Conservation (phyloP, 2,113 vertebrate species). For the Petrocephalus zakoni region DNA sequence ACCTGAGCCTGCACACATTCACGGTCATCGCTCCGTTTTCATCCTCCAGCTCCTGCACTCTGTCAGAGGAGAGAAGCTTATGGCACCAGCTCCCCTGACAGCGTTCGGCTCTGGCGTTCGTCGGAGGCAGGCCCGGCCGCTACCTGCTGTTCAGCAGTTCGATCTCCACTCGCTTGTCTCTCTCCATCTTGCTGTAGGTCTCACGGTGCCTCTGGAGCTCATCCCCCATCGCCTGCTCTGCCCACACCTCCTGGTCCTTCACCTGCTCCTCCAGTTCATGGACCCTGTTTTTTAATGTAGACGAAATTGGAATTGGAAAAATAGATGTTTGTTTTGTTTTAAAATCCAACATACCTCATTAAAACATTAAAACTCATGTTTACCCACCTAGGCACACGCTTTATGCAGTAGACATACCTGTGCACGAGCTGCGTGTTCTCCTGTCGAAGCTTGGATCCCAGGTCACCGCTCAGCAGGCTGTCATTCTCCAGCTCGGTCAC, state of each 20-base stretch:
- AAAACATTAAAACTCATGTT: neutral
- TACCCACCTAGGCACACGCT: neutral
- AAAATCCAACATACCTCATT: neutral
- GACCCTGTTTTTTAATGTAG: slow-evolving; percentile 62
- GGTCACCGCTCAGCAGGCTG: slow-evolving; percentile 77
- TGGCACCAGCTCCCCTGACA: slow-evolving; percentile 1
- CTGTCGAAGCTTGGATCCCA: slow-evolving; percentile 90
- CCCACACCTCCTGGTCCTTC: slow-evolving; percentile 84
- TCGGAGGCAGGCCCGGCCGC: neutral
- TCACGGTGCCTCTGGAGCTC: slow-evolving; percentile 82
- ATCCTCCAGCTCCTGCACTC: slow-evolving; percentile 80
- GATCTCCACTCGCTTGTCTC: slow-evolving; percentile 76
- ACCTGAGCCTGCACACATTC: slow-evolving; percentile 76
- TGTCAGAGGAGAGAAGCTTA: slow-evolving; percentile 39
- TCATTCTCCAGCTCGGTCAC: slow-evolving; percentile 92
- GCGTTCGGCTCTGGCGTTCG: slow-evolving; percentile 27
- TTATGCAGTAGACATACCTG: slow-evolving; percentile 61
- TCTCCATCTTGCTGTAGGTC: slow-evolving; percentile 75
- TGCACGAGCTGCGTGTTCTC: slow-evolving; percentile 93
- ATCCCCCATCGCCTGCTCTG: slow-evolving; percentile 79
- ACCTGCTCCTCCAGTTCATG: slow-evolving; percentile 93
- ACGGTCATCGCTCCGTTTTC: slow-evolving; percentile 76
- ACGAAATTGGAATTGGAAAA: neutral
- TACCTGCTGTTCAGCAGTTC: slow-evolving; percentile 83
- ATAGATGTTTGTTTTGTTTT: neutral